Evolutionary conservation across 2,797 vertebrate species (phyloP).

Genomic region (Tokudaia muenninki): DNA sequence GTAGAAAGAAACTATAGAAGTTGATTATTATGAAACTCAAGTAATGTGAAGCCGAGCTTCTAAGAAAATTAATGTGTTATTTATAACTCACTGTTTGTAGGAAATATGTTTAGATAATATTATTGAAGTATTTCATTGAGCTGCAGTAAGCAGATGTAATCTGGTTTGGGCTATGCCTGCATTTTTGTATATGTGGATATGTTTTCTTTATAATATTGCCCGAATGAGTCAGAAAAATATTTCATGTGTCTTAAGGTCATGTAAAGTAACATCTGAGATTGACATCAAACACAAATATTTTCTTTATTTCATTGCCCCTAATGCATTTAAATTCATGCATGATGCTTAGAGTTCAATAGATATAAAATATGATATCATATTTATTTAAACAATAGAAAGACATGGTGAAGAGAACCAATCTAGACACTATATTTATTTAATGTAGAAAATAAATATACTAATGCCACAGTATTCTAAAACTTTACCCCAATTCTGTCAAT

Average conservation of each 20-base stretch:
- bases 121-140: not conserved
- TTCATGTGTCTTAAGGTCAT: not conserved
- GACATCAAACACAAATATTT: not conserved
- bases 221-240: not conserved
- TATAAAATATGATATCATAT: not conserved
- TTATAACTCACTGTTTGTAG: not conserved
- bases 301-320: not conserved
- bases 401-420: not conserved
- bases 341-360: not conserved
- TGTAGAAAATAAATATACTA: not conserved
- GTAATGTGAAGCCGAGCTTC: fast-evolving
- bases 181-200: not conserved
- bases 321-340: not conserved
- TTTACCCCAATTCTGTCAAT: not conserved
- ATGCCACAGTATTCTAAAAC: not conserved
- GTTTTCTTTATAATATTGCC: not conserved
- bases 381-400: not conserved
- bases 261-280: fast-evolving
- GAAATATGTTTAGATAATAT: not conserved
- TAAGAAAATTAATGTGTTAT: not conserved
- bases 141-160: not conserved
- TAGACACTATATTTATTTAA: constrained; percentile 22
- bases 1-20: not conserved
- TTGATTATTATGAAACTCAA: not conserved
- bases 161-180: fast-evolving